Evolutionary conservation across 2,888 invertebrate species (phyloP).

Genomic region (Himalopsyche anomala): DNA sequence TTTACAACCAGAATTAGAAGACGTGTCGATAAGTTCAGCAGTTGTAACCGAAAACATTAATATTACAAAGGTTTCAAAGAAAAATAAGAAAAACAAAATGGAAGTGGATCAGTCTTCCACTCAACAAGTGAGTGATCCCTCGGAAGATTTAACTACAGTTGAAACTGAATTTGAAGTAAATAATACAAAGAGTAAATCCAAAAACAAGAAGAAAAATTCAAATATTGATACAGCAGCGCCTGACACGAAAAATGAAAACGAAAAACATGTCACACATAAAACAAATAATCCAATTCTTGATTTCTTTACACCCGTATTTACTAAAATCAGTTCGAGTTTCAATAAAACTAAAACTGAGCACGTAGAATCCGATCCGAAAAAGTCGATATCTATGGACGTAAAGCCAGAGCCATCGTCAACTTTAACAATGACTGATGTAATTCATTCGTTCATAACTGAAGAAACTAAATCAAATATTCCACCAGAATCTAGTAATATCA

Average conservation of each 20-base stretch:
- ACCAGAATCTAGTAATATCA: not conserved
- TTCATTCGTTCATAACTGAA: constrained; percentile 16
- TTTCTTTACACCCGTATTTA: constrained; percentile 18
- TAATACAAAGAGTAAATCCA: constrained; percentile 31
- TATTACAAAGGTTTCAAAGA: too few relatives aligned
- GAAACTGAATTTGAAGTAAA: not conserved
- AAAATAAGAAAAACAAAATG: too few relatives aligned
- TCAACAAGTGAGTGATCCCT: too few relatives aligned
- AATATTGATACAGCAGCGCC: not conserved
- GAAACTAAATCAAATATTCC: not conserved
- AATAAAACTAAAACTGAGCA: not conserved
- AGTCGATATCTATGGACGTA: not conserved
- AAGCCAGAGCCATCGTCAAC: not conserved
- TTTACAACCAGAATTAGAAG: too few relatives aligned
- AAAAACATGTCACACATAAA: not conserved
- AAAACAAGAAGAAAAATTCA: constrained; percentile 46
- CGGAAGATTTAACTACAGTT: not conserved
- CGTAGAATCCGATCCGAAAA: not conserved
- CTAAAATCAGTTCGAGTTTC: not conserved
- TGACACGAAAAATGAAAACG: not conserved
- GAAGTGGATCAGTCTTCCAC: too few relatives aligned
- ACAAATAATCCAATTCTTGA: not conserved
- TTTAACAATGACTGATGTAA: not conserved
- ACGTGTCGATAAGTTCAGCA: too few relatives aligned
- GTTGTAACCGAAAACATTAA: too few relatives aligned